Conservation (phyloP, 1,140 invertebrate genomes). For the Aphis gossypii region DNA sequence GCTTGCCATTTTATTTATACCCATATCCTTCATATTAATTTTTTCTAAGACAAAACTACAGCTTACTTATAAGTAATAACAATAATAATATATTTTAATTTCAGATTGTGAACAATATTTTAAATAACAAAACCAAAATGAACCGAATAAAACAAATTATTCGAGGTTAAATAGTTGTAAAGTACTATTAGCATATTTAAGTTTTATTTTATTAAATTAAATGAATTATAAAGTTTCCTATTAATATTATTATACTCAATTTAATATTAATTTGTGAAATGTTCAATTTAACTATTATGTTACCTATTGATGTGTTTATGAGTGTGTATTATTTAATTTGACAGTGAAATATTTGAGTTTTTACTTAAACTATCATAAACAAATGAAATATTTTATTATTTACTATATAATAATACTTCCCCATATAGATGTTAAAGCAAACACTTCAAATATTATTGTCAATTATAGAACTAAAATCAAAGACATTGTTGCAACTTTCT, state of each 20-base stretch:
- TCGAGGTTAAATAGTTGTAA: background rate
- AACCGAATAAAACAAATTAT: slow-evolving; percentile 50
- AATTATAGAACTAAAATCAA: too few species aligned
- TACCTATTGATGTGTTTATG: background rate
- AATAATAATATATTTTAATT: slow-evolving; percentile 18
- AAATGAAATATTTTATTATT: too few species aligned
- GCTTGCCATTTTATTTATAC: too few species aligned
- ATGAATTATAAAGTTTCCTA: background rate
- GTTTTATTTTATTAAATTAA: background rate
- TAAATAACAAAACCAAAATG: slow-evolving; percentile 42
- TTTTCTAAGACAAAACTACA: background rate
- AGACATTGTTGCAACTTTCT: too few species aligned
- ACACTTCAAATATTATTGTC: too few species aligned
- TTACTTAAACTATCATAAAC: background rate
- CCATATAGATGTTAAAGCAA: too few species aligned
- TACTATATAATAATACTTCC: too few species aligned
- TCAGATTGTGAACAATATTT: slow-evolving; percentile 24
- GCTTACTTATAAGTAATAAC: background rate
- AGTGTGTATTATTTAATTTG: background rate
- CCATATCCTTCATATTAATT: background rate
- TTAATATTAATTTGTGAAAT: background rate
- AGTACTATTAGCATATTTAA: background rate
- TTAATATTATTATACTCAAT: background rate
- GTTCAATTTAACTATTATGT: background rate
- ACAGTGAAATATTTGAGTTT: background rate